A percentile compares a stretch with the other conserved stretches of the same genome.
Evolutionary conservation across 1,140 invertebrate species (phyloP).

Genomic region (Brachionus rubens): DNA sequence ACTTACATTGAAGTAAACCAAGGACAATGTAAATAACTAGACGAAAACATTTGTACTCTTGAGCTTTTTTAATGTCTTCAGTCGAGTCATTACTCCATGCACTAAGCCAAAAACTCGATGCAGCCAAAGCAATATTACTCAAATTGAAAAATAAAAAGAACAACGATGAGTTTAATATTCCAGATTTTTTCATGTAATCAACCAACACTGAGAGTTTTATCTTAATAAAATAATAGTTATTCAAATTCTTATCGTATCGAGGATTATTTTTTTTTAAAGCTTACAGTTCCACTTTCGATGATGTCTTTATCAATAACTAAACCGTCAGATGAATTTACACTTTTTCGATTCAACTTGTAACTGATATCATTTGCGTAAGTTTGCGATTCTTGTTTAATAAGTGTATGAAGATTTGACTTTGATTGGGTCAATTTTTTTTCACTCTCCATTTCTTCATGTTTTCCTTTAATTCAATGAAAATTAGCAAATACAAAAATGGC

Average conservation of each 20-base stretch:
- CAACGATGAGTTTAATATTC: slow-evolving; percentile 18
- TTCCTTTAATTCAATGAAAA: background rate
- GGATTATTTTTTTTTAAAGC: background rate
- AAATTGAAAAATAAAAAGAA: slow-evolving; percentile 42
- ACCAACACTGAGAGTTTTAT: slow-evolving; percentile 31
- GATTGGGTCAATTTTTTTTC: slow-evolving; percentile 11
- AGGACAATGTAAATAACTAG: slow-evolving; percentile 21
- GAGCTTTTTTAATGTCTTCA: background rate
- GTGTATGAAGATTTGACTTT: background rate
- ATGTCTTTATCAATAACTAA: slow-evolving; percentile 25
- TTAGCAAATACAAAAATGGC: background rate
- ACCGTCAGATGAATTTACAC: background rate
- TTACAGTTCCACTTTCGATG: slow-evolving; percentile 35
- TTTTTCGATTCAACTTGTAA: background rate
- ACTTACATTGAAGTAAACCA: slow-evolving; percentile 39
- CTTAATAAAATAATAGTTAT: slow-evolving; percentile 1
- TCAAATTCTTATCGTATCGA: background rate
- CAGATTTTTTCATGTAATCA: slow-evolving; percentile 40
- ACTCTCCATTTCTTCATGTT: background rate
- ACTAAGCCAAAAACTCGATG: slow-evolving; percentile 38
- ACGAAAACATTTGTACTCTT: slow-evolving; percentile 10
- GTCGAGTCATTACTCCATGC: slow-evolving; percentile 41
- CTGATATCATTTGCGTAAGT: background rate
- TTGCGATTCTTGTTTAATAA: background rate
- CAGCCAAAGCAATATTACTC: slow-evolving; percentile 20